Evolutionary conservation across 1,140 invertebrate species (phyloP).

Genomic region (Cydia fagiglandana): DNA sequence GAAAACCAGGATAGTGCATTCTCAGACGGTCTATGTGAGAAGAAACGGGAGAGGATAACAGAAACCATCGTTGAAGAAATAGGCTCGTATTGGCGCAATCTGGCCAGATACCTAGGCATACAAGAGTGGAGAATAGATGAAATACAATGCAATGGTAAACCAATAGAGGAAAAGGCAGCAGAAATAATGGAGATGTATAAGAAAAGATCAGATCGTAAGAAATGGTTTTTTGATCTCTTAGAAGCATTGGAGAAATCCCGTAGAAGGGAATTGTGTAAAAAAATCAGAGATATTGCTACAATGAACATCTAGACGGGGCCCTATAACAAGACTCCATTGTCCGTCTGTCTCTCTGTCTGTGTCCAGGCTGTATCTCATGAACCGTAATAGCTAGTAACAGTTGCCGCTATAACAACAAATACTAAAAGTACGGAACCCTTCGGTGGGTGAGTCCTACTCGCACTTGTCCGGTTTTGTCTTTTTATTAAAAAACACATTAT

Average conservation of each 20-base stretch:
- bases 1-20: slow-evolving; percentile 8
- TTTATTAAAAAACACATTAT: too few relatives aligned
- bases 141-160: slow-evolving; percentile 62
- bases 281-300: slow-evolving; percentile 55
- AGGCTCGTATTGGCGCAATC: slow-evolving; percentile 78
- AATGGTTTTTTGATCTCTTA: slow-evolving; percentile 65
- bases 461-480: too few relatives aligned
- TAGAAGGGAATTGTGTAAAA: slow-evolving; percentile 58
- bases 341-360: too few relatives aligned
- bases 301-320: slow-evolving; percentile 51
- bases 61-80: slow-evolving; percentile 68
- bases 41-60: slow-evolving; percentile 58
- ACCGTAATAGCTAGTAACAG: too few relatives aligned
- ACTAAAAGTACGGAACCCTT: too few relatives aligned
- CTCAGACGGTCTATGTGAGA: slow-evolving; percentile 43
- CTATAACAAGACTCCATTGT: too few relatives aligned
- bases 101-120: slow-evolving; percentile 77
- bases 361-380: too few relatives aligned
- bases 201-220: slow-evolving; percentile 58
- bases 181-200: slow-evolving; percentile 54
- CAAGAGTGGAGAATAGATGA: slow-evolving; percentile 78
- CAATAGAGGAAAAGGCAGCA: slow-evolving; percentile 46
- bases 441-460: too few relatives aligned
- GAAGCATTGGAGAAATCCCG: slow-evolving; percentile 61
- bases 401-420: too few relatives aligned